A percentile compares a stretch with the other conserved stretches of the same genome.
Evolutionary conservation across 2,797 vertebrate species (phyloP).

Genomic region (Premnoplex brunnescens): DNA sequence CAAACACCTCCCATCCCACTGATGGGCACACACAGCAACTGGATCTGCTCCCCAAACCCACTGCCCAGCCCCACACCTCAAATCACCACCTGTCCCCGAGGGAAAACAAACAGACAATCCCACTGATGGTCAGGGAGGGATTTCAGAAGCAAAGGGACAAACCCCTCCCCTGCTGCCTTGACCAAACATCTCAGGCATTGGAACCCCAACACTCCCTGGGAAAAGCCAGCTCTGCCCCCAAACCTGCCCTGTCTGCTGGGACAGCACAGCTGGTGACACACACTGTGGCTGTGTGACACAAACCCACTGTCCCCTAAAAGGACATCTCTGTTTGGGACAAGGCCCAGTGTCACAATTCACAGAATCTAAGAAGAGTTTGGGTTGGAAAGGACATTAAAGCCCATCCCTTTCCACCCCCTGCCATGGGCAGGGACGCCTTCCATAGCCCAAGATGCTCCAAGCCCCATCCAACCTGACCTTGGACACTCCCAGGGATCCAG

Average conservation of each 20-base stretch:
- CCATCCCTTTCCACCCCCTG: too few relatives aligned
- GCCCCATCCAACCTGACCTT: too few relatives aligned
- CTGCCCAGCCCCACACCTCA: not conserved
- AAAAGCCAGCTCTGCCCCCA: not conserved
- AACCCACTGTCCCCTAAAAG: too few relatives aligned
- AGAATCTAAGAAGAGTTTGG: not conserved
- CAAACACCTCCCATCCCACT: not conserved
- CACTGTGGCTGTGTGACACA: not conserved
- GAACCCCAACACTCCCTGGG: not conserved
- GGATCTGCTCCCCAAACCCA: not conserved
- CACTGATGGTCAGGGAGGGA: not conserved
- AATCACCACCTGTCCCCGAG: too few relatives aligned
- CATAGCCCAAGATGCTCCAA: too few relatives aligned
- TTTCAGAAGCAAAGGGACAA: too few relatives aligned
- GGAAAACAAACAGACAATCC: not conserved
- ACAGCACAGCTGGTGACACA: not conserved
- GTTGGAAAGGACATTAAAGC: too few relatives aligned
- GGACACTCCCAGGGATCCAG: too few relatives aligned
- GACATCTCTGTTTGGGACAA: not conserved
- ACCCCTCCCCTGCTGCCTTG: not conserved
- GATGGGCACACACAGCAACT: not conserved
- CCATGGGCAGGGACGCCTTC: too few relatives aligned
- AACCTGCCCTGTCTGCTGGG: not conserved
- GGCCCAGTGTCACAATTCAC: not conserved
- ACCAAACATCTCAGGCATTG: fast-evolving